Evolutionary conservation across 2,113 vertebrate genomes (phyloP), one percentile per base, ranked within the genome.

Genomic region (Forbesichthys agassizii): DNA sequence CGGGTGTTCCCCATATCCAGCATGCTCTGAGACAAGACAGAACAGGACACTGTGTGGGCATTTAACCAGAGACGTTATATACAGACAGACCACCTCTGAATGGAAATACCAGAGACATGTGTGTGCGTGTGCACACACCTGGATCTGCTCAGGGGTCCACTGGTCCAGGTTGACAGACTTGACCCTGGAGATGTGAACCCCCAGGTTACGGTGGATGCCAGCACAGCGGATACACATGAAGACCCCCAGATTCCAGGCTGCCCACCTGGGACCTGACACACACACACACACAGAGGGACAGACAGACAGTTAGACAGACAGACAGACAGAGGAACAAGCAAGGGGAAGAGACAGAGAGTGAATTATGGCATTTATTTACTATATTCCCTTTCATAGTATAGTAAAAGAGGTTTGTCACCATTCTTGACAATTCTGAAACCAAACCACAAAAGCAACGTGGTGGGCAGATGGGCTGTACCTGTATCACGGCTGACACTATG

Each of bases 171-270:
- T 99, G 88, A 99, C 98, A 69, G 97, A 99, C 64, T 99, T 99
- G 56, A 99, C 97, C 67, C 98, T 95, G 85, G 98, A 98, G 95
- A 99, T 99, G 92, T 99, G 97, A 81, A 99, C 98, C 0, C 97
- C 98, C 83, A 99, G 93, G 92, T 99, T 99, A 73, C 98, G 93
- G 91, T 99, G 98, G 90, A 99, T 98, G 75, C 97, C 98, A 67
- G 98, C 97, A 86, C 98, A 99, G 89, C 96, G 94, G 91, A 99
- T 99, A 75, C 97, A 99, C 93, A 99, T 98, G 92, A 99, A 99
- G 68, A 99, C 96, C 48, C 98, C 98, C 0, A 98, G 95, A 86
- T 99, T 99, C 98, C 98, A 99, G 71, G 98, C 97, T 11, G 98
- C 97, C 98, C 98, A 99, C 85, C 98, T 93, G 75, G 98, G 98